Conservation (phyloP, 2,113 vertebrate species). For the Entomyzon cyanotis region DNA sequence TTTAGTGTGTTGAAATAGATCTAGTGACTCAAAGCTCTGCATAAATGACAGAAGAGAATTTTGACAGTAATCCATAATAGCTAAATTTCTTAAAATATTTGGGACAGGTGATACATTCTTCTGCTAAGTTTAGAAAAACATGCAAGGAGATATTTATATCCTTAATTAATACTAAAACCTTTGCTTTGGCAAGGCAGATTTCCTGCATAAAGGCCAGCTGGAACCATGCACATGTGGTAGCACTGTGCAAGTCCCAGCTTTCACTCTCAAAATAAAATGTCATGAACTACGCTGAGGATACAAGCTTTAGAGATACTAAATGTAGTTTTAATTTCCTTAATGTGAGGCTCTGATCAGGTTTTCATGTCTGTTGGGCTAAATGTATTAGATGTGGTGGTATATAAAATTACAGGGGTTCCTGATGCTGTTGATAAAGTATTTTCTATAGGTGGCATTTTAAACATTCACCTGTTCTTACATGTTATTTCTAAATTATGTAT, state of each 20-base stretch:
- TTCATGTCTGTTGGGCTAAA: not conserved
- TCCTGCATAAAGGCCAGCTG: not conserved
- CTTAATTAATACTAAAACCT: not conserved
- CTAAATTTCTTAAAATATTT: not conserved
- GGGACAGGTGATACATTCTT: not conserved
- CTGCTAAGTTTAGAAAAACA: not conserved
- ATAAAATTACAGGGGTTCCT: not conserved
- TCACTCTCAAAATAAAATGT: not conserved
- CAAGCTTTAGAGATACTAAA: not conserved
- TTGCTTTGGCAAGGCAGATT: not conserved
- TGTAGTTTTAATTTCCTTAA: not conserved
- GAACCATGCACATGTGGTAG: not conserved
- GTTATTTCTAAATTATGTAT: slow-evolving; percentile 18
- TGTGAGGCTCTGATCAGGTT: not conserved
- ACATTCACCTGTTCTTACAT: not conserved
- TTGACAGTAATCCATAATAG: not conserved
- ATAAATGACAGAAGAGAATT: not conserved
- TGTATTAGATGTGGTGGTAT: not conserved
- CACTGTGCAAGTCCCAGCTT: not conserved
- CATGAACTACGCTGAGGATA: not conserved
- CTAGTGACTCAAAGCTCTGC: slow-evolving; percentile 31
- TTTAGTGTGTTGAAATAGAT: slow-evolving; percentile 1
- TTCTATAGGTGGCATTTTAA: not conserved
- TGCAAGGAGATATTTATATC: not conserved
- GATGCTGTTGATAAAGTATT: not conserved